Evolutionary conservation across 2,797 vertebrate genomes (phyloP), one percentile per base, ranked within the genome.

Genomic region (Muscicapa striata): DNA sequence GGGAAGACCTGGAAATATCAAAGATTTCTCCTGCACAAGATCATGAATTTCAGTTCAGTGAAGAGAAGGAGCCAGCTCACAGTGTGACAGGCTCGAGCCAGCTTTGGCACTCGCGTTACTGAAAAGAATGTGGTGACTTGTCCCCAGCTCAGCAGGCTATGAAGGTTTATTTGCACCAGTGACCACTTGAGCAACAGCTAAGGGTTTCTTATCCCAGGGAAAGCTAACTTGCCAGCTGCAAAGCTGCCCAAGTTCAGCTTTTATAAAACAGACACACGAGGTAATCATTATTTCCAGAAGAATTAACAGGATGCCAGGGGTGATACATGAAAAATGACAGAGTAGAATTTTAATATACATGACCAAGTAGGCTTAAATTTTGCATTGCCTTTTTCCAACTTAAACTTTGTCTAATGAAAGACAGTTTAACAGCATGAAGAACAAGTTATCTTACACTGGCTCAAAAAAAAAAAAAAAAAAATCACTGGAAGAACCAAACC

Each of bases 71-170:
- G 85, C 36, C 86, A 87, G 64, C 85, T 84, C 58, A 52, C 68
- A 51, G 2, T 6, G 66, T 3, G 66, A 45, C 22, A 87, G 75
- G 77, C 4, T 11, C 62, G 46, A 85, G 67, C 43, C 74, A 92
- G 81, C 62, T 92, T 54, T 93, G 90, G 86, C 87, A 95, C 81
- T 90, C 95, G 62, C 20, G 38, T 79, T 72, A 79, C 63, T 63
- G 76, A 75, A 83, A 92, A 76, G 19, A 66, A 84, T 1, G 48
- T 29, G 75, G 81, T 51, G 82, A 46, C 54, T 59, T 66, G 46
- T 83, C 69, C 46, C 75, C 82, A 85, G 0, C 20, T 69, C 63
- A 81, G 55, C 82, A 92, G 67, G 38, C 63, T 64, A 64, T 36
- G 69, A 75, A 58, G 30, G 79, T 34, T 76, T 79, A 68, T 62